phyloP scores from a whole-genome alignment of 2,797 vertebrate species.

The Oreochromis grahami region DNA sequence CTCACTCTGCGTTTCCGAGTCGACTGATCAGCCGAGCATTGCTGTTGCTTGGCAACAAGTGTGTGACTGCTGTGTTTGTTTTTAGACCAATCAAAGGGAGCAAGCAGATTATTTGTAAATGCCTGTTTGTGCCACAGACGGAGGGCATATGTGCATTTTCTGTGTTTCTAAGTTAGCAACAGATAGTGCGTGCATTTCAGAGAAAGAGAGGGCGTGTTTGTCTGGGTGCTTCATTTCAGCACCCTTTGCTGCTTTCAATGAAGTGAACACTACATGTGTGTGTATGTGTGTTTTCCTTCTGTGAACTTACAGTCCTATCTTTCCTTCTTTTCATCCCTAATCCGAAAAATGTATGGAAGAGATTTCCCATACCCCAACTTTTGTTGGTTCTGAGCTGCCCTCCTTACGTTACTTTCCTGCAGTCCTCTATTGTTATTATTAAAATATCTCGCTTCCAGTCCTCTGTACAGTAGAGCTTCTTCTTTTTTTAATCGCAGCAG shows the following conservation, averaged over 20 bases:
- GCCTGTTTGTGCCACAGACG: neutral
- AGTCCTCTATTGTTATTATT: neutral
- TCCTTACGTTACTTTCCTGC: neutral
- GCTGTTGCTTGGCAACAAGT: conserved; percentile 78
- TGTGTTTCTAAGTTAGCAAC: neutral
- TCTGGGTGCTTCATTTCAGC: neutral
- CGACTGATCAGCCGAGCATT: conserved; percentile 54
- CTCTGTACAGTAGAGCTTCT: neutral
- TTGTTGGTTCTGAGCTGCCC: neutral
- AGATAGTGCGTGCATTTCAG: neutral
- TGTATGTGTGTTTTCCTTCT: neutral
- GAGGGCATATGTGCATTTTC: neutral
- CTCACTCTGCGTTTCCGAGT: conserved; percentile 22
- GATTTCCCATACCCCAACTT: neutral
- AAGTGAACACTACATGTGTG: neutral
- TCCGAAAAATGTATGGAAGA: neutral
- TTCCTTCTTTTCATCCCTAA: neutral
- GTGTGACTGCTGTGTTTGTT: conserved; percentile 57
- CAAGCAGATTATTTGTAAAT: conserved; percentile 1
- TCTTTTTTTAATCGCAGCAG: conserved; percentile 14
- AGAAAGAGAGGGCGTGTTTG: neutral
- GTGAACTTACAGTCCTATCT: neutral
- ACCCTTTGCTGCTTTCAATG: neutral
- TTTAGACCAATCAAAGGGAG: conserved; percentile 43
- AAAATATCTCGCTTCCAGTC: neutral